These are phyloP conservation scores for Pseudeuparius sepicola DNA, from an alignment of 2,888 invertebrate species.

Conservation along the genomic window DNA sequence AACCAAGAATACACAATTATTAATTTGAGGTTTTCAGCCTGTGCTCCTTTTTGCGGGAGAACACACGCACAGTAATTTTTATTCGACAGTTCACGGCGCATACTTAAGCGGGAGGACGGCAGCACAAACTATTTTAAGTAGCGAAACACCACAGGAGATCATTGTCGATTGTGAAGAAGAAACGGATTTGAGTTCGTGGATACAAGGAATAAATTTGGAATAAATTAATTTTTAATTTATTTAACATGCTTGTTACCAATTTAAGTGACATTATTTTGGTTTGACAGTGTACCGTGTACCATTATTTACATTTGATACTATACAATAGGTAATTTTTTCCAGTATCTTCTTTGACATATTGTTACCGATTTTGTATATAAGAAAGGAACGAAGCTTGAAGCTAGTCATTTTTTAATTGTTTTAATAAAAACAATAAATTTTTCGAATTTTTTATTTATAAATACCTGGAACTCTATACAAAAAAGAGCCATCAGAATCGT, in stretches of 20 bases:
- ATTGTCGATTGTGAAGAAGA: slow-evolving; percentile 64
- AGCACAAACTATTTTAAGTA: slow-evolving; percentile 58
- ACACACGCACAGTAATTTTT: slow-evolving; percentile 89
- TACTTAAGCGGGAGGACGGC: slow-evolving; percentile 78
- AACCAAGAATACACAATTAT: too few species aligned
- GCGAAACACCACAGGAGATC: slow-evolving; percentile 51
- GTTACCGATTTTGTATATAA: too few species aligned
- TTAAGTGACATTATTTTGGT: neutral
- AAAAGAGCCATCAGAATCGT: slow-evolving; percentile 71
- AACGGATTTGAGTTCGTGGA: slow-evolving; percentile 77
- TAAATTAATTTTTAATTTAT: too few species aligned
- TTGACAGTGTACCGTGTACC: neutral
- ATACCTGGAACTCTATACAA: slow-evolving; percentile 69
- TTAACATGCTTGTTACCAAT: slow-evolving; percentile 2
- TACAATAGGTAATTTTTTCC: slow-evolving; percentile 17
- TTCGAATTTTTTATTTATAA: slow-evolving; percentile 27
- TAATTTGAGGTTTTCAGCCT: too few species aligned
- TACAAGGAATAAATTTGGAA: slow-evolving; percentile 74
- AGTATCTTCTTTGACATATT: slow-evolving; percentile 5
- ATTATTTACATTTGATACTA: slow-evolving; percentile 11
- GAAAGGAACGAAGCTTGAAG: too few species aligned
- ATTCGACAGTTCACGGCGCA: slow-evolving; percentile 93
- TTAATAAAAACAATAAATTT: slow-evolving; percentile 18
- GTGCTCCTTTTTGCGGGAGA: slow-evolving; percentile 86
- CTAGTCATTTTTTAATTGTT: slow-evolving; percentile 35